Conservation (phyloP, 2,113 vertebrate genomes). For the Ageneiosus marmoratus region DNA sequence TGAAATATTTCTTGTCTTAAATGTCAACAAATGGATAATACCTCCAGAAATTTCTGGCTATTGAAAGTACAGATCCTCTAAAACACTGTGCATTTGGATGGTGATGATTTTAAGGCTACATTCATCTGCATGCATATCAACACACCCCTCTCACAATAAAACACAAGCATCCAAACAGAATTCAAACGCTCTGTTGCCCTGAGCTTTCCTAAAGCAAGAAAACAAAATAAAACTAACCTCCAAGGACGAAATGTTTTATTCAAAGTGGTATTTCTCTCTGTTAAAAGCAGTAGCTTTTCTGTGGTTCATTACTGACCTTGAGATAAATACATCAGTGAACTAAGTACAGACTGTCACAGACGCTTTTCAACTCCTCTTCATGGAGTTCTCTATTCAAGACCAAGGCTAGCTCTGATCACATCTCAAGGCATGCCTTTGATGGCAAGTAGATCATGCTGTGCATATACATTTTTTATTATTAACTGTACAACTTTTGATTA, state of each 20-base stretch:
- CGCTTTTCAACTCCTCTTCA: conserved; percentile 3
- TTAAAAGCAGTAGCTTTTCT: neutral
- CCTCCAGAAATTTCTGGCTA: neutral
- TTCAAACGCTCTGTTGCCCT: neutral
- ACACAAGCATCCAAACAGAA: neutral
- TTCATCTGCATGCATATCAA: neutral
- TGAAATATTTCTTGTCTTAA: neutral
- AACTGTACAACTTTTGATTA: neutral
- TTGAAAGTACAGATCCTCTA: neutral
- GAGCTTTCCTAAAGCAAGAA: conserved; percentile 1
- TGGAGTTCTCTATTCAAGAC: conserved; percentile 4
- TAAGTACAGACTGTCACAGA: neutral
- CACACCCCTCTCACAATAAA: neutral
- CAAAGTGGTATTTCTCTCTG: conserved; percentile 11
- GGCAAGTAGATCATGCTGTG: neutral
- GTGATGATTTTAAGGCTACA: neutral
- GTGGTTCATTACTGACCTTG: conserved; percentile 24
- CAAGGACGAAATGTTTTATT: conserved; percentile 5
- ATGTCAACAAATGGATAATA: neutral
- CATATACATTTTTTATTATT: neutral
- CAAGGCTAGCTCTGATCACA: neutral
- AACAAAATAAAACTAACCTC: no score
- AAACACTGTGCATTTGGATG: neutral
- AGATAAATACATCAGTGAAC: conserved; percentile 13
- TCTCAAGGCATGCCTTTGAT: neutral